Evolutionary conservation across 64 coral and sea anemone species (phyloP).

Genomic region (Hydrozoanthus tunicans): DNA sequence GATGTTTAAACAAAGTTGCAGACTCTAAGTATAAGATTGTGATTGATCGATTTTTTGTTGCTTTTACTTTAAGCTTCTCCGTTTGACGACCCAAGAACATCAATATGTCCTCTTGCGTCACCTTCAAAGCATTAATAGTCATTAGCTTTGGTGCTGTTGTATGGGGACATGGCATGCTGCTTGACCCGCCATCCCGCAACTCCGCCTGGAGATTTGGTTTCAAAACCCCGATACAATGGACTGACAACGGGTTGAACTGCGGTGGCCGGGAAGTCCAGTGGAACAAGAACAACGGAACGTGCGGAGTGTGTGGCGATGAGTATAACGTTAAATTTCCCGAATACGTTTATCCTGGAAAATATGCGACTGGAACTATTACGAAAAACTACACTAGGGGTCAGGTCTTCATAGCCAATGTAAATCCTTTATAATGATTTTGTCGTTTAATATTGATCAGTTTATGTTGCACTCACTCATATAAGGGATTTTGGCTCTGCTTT

Average conservation of each 20-base stretch:
- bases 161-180: conserved; percentile 68
- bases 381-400: conserved; percentile 59
- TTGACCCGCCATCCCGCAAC: conserved; percentile 72
- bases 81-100: not conserved
- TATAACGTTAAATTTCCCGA: conserved; percentile 23
- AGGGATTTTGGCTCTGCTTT: too few relatives aligned
- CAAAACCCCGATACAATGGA: conserved; percentile 34
- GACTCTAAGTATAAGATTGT: not conserved
- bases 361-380: conserved; percentile 60
- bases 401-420: conserved; percentile 30
- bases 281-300: conserved; percentile 53
- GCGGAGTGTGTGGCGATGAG: conserved; percentile 78
- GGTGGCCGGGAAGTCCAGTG: conserved; percentile 65
- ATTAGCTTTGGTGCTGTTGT: conserved; percentile 14
- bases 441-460: too few relatives aligned
- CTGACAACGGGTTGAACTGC: conserved; percentile 71
- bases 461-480: too few relatives aligned
- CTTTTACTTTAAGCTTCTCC: not conserved
- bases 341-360: conserved; percentile 45
- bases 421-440: too few relatives aligned
- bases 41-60: too few relatives aligned
- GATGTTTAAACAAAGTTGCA: not conserved
- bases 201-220: conserved; percentile 67
- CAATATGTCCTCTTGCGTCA: not conserved
- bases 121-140: not conserved